These are phyloP conservation scores for Mayetiola destructor DNA, from an alignment of 2,888 invertebrate genomes.

Conservation along the genomic window DNA sequence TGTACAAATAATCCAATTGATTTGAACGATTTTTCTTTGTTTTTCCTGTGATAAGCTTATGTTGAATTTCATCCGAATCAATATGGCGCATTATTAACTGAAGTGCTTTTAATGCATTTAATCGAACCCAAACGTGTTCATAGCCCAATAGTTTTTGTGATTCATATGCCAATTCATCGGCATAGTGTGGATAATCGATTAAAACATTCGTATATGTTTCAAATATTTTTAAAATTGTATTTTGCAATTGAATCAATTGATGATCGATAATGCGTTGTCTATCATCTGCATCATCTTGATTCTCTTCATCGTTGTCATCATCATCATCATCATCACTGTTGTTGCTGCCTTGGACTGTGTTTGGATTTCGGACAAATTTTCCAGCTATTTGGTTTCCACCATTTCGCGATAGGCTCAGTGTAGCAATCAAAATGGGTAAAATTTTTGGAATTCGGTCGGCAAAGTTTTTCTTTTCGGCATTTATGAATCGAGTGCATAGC, in stretches of 20 bases:
- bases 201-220: slow-evolving; percentile 44
- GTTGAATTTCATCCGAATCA: slow-evolving; percentile 45
- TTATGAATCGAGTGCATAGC: slow-evolving; percentile 63
- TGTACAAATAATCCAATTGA: slow-evolving; percentile 39
- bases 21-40: slow-evolving; percentile 35
- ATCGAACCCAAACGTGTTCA: slow-evolving; percentile 76
- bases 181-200: slow-evolving; percentile 34
- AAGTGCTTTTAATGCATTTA: slow-evolving; percentile 60
- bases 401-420: slow-evolving; percentile 40
- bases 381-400: too few relatives aligned
- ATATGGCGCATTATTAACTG: slow-evolving; percentile 53
- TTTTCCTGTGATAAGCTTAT: slow-evolving; percentile 18
- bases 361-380: slow-evolving; percentile 41
- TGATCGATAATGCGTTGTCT: slow-evolving; percentile 54
- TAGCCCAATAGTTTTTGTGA: slow-evolving; percentile 59
- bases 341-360: slow-evolving; percentile 19
- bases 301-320: slow-evolving; percentile 15
- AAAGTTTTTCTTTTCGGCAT: slow-evolving; percentile 57
- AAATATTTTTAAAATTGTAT: slow-evolving; percentile 53
- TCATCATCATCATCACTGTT: slow-evolving; percentile 15
- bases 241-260: slow-evolving; percentile 57
- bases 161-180: slow-evolving; percentile 47
- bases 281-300: slow-evolving; percentile 31
- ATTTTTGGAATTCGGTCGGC: slow-evolving; percentile 45
- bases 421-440: slow-evolving; percentile 43